Conservation (phyloP, 2,888 invertebrate genomes). For the Chelonus formosanus region DNA sequence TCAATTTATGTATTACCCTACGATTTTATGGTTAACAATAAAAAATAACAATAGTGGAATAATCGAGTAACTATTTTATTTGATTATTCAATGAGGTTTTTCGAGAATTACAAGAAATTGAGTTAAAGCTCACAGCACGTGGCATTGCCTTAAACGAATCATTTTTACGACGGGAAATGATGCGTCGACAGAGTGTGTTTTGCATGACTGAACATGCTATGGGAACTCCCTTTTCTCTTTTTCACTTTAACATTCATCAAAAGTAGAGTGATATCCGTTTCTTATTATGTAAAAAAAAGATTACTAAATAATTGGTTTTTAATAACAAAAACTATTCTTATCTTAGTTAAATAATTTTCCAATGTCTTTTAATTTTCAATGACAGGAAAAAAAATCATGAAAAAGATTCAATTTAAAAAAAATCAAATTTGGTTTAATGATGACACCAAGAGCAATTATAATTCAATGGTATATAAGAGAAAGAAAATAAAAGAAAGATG, state of each 20-base stretch:
- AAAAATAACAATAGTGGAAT: conserved; percentile 21
- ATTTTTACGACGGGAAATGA: conserved; percentile 35
- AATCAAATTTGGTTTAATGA: no score
- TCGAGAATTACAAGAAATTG: conserved; percentile 41
- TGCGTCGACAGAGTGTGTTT: conserved; percentile 20
- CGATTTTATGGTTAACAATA: neutral
- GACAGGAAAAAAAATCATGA: no score
- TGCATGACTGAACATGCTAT: conserved; percentile 33
- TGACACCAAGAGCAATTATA: no score
- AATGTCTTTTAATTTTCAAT: no score
- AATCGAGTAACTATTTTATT: conserved; percentile 39
- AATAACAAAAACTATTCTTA: no score
- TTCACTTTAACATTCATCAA: no score
- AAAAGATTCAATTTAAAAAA: no score
- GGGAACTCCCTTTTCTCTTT: neutral
- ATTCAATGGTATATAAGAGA: no score
- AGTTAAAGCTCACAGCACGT: conserved; percentile 41
- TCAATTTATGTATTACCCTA: neutral
- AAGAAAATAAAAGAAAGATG: no score
- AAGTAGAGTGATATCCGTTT: conserved; percentile 49
- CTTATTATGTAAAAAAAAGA: conserved; percentile 63
- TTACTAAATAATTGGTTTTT: no score
- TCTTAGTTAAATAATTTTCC: no score
- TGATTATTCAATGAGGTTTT: conserved; percentile 42
- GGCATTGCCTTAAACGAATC: conserved; percentile 44